A percentile compares a stretch with the other conserved stretches of the same genome.
These are phyloP conservation scores for Elaphurus davidianus DNA, from an alignment of 2,113 vertebrate genomes.

Conservation along the genomic window DNA sequence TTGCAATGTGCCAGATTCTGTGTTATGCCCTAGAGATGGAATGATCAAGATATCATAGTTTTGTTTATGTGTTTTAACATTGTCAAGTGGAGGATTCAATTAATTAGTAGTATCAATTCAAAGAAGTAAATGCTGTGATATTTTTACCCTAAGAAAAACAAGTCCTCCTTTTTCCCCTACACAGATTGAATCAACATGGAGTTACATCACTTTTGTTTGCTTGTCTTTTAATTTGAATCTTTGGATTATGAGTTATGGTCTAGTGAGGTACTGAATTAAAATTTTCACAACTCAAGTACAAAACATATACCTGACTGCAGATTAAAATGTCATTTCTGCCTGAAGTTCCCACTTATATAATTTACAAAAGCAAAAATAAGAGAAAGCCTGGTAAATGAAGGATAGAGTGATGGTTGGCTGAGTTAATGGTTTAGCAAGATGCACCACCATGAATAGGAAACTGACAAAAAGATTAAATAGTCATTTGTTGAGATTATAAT, in stretches of 20 bases:
- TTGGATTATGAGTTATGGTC: not conserved
- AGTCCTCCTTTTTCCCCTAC: fast-evolving
- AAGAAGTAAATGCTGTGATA: not conserved
- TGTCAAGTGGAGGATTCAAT: not conserved
- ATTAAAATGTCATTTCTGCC: not conserved
- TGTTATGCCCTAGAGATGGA: not conserved
- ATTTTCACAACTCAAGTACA: not conserved
- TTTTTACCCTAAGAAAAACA: not conserved
- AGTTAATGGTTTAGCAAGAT: not conserved
- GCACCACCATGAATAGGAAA: not conserved
- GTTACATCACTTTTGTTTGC: not conserved
- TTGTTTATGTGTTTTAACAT: not conserved
- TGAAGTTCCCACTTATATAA: not conserved
- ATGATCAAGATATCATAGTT: not conserved
- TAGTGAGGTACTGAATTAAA: not conserved
- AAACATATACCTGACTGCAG: not conserved
- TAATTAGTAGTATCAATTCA: not conserved
- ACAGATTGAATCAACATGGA: not conserved
- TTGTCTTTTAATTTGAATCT: not conserved
- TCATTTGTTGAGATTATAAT: not conserved
- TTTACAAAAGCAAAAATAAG: not conserved
- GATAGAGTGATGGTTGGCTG: not conserved
- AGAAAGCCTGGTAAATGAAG: not conserved
- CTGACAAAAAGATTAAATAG: not conserved
- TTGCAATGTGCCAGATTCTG: not conserved